Base-by-base conservation (phyloP, 1,140 invertebrate genomes). In the Oreohelix idahoensis region DNA sequence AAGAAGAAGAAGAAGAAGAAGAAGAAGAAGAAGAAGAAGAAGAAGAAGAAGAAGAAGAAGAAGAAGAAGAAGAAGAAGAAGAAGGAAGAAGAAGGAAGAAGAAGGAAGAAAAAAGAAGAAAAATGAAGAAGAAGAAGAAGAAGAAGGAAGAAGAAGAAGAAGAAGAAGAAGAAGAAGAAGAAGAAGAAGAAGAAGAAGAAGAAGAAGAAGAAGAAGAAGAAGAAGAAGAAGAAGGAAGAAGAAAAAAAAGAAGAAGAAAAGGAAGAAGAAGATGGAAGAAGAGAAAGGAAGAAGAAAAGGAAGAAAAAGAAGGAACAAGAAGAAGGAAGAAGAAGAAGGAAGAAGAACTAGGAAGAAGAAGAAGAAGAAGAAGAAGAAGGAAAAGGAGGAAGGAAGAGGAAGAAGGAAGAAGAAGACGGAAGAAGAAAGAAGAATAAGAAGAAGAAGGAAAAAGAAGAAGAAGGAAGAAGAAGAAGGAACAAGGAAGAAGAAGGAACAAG, bases 331-430 rank as follows among this genome's bases (percentile, higher is more conserved):
- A 26, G 35, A n/a, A n/a, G n/a, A n/a, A n/a, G n/a, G n/a, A n/a
- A n/a, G n/a, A n/a, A n/a, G n/a, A n/a, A n/a, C n/a, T n/a, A n/a
- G n/a, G n/a, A n/a, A n/a, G n/a, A n/a, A n/a, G n/a, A n/a, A n/a
- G n/a, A n/a, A n/a, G n/a, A 69, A n/a, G 66, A 69, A 69, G 66
- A 69, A 69, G 66, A 69, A 69, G 66, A 69, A 26, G 35, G 26
- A 26, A 26, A 69, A 26, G 66, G 26, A 69, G 66, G 26, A 69
- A n/a, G n/a, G 66, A 69, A 69, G 66, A 69, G 35, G 66, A 69
- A 69, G 35, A 36, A 69, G 8, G 66, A 69, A 69, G 10, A 69
- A 10, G 66, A n/a, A n/a, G n/a, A n/a, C n/a, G n/a, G n/a, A n/a
- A n/a, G n/a, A n/a, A n/a, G n/a, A n/a, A n/a, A n/a, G n/a, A n/a